Evolutionary conservation across 2,113 vertebrate species (phyloP).

Genomic region (Tragelaphus buxtoni): DNA sequence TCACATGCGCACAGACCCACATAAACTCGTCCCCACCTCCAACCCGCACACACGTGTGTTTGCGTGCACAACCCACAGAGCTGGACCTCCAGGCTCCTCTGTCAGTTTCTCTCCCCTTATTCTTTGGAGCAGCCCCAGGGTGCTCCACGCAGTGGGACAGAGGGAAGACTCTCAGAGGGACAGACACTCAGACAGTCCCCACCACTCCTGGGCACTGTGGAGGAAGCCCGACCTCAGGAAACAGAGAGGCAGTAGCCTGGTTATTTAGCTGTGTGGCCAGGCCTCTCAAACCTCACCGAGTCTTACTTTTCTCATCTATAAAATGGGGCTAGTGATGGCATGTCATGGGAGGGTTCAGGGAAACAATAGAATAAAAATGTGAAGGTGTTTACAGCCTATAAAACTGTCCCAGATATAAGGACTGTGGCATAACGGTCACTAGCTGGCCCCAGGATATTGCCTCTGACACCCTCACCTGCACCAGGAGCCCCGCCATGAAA

Average conservation of each 20-base stretch:
- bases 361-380: background rate
- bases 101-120: background rate
- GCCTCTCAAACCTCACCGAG: background rate
- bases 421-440: rapidly evolving
- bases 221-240: background rate
- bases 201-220: background rate
- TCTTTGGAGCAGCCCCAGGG: background rate
- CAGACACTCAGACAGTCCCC: background rate
- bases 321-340: background rate
- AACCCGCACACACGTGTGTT: too few relatives aligned
- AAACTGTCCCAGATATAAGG: background rate
- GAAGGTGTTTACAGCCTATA: background rate
- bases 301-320: background rate
- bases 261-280: background rate
- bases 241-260: background rate
- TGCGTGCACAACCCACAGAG: rapidly evolving
- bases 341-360: background rate
- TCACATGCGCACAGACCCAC: background rate
- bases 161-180: background rate
- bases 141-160: too few relatives aligned
- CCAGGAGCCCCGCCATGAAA: background rate
- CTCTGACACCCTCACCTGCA: background rate
- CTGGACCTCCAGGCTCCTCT: background rate
- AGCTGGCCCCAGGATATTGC: background rate
- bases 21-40: rapidly evolving